Base-by-base conservation (phyloP, 2,797 vertebrate species). In the Hemibagrus guttatus region DNA sequence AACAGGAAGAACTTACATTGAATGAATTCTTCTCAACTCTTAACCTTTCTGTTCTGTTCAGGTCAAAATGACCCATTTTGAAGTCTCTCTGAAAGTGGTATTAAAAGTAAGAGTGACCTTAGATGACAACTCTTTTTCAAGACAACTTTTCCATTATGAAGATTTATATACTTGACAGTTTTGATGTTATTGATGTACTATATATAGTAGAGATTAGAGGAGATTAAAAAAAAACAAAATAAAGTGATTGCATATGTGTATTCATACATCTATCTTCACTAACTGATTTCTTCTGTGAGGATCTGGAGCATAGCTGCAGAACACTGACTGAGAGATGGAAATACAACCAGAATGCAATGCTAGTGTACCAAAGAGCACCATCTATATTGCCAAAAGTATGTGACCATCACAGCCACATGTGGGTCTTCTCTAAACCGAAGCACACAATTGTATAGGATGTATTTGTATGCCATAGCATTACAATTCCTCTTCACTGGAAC, bases 1-100 rank as follows among this genome's bases (percentile, higher is more conserved):
- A 49, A 68, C 78, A 61, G 66, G 58, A 85, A 58, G 23, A 7
- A 58, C 83, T 85, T 84, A 52, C 54, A 81, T 81, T 85, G 76
- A 86, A 28, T 74, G 13, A 13, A 59, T 76, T 80, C 49, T 88
- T 79, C 74, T 80, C 78, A 58, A 84, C 71, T 26, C 54, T 49
- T 74, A 74, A 84, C 59, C 74, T 86, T 46, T 72, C 21, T 80
- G 58, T 26, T 63, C 56, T 59, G 4, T 59, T 64, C 61, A 28
- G 42, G 16, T 52, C 61, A 82, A 52, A 52, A 66, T 66, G 61
- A 46, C 23, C 11, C 12, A 63, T 63, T 63, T 63, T 39, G 12
- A 61, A 42, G 78, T 61, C 56, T 26, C 28, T 28, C 26, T 49
- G 14, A 66, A 66, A 66, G 19, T 26, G 23, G 23, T n/a, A 46